Evolutionary conservation across 2,113 vertebrate species (phyloP).

Genomic region (Nestor notabilis): DNA sequence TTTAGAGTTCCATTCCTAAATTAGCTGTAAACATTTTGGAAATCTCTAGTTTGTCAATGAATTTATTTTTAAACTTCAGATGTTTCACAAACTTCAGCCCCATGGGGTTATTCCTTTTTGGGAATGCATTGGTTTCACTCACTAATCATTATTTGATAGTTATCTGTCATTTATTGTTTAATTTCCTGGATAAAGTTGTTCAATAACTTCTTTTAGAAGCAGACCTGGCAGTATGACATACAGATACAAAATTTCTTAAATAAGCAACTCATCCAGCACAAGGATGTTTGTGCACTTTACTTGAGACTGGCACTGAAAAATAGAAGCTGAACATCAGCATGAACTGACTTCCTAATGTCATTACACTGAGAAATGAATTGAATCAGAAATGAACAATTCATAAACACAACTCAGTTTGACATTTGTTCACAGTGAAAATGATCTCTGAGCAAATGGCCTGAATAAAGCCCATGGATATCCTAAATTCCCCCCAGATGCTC

Average conservation of each 20-base stretch:
- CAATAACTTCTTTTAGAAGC: background rate
- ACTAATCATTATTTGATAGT: background rate
- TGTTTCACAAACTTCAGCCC: background rate
- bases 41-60: background rate
- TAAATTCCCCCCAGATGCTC: background rate
- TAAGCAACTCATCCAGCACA: background rate
- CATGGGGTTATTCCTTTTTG: background rate
- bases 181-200: background rate
- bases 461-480: background rate
- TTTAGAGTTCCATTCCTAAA: background rate
- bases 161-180: background rate
- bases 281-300: background rate
- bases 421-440: background rate
- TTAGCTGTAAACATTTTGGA: background rate
- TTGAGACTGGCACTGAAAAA: background rate
- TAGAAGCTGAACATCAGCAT: background rate
- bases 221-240: background rate
- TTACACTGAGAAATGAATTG: background rate
- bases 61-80: background rate
- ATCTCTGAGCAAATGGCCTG: background rate
- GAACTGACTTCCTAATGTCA: background rate
- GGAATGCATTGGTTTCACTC: background rate
- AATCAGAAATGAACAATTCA: background rate
- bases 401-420: fast-evolving
- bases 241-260: background rate